Conservation (phyloP, 2,113 vertebrate genomes). For the Nothobranchius kuhntae region DNA sequence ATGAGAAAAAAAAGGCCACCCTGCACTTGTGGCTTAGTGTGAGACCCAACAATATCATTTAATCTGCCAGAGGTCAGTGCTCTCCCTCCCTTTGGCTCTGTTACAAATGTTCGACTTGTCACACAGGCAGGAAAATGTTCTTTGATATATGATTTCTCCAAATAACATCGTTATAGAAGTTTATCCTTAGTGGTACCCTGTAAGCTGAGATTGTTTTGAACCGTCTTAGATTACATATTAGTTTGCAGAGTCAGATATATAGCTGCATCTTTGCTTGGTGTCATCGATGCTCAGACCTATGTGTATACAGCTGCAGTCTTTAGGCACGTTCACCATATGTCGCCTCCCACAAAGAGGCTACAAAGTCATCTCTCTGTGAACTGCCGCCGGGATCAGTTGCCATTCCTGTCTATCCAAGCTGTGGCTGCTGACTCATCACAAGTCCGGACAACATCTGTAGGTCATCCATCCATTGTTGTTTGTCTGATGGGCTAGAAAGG, state of each 20-base stretch:
- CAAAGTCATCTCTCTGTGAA: constrained; percentile 74
- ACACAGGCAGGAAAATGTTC: constrained; percentile 4
- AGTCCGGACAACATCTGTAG: constrained; percentile 79
- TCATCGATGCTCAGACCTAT: constrained; percentile 73
- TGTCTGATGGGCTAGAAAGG: constrained; percentile 73
- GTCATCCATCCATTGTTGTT: constrained; percentile 68
- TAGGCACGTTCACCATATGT: constrained; percentile 64
- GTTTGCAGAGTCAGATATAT: constrained; percentile 82
- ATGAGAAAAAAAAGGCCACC: constrained; percentile 49
- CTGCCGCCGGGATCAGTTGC: constrained; percentile 60
- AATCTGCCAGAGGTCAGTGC: constrained; percentile 60
- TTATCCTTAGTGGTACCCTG: neutral
- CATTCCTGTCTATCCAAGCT: constrained; percentile 81
- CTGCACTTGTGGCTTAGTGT: constrained; percentile 57
- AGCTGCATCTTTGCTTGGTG: constrained; percentile 76
- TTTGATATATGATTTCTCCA: constrained; percentile 17
- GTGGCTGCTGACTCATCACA: constrained; percentile 84
- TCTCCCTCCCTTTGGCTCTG: constrained; percentile 21
- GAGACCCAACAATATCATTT: constrained; percentile 58
- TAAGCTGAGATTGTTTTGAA: constrained; percentile 28
- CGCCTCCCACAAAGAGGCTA: constrained; percentile 83
- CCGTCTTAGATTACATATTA: constrained; percentile 53
- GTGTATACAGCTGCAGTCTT: constrained; percentile 84
- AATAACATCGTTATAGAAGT: neutral
- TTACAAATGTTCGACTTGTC: constrained; percentile 23